phyloP scores from a whole-genome alignment of 2,113 vertebrate genomes.

The rabbit (Oryctolagus cuniculus) region mOryCun1.1 NC_091440.1:115536001-115536500 shows the following conservation, averaged over 20 bases:
- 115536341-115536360: not conserved
- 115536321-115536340: not conserved
- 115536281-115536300: not conserved
- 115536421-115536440: not conserved
- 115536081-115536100: not conserved
- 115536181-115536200: not conserved
- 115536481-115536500: not conserved
- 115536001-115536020: not conserved
- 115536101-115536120: not conserved
- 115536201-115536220: conserved; percentile 12
- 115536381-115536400: not conserved
- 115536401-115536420: not conserved
- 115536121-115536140: not conserved
- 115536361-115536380: not conserved
- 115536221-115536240: not conserved
- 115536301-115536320: too few species aligned
- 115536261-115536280: not conserved
- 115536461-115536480: not conserved
- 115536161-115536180: not conserved
- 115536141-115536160: not conserved
- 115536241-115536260: too few species aligned
- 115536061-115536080: not conserved
- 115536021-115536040: conserved; percentile 40
- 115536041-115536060: not conserved
- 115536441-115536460: not conserved